Evolutionary conservation across 92 coral and sea anemone genomes (phyloP).

Genomic region (Micromussa lordhowensis): DNA sequence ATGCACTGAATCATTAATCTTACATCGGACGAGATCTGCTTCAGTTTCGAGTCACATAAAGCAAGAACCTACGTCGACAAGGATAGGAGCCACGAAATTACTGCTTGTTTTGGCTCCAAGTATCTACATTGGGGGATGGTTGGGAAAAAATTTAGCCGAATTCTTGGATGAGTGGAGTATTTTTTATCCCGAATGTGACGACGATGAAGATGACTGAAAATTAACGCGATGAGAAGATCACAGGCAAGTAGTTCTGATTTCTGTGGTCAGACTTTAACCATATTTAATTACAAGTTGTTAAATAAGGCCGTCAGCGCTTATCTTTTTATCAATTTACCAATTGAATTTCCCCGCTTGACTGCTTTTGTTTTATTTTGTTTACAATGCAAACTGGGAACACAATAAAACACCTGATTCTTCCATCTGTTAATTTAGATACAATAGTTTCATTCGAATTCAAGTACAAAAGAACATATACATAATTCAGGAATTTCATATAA

Average conservation of each 20-base stretch:
- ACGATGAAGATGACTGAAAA: constrained; percentile 76
- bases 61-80: constrained; percentile 51
- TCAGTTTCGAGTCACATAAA: constrained; percentile 41
- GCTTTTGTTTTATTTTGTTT: neutral
- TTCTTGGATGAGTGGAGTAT: constrained; percentile 92
- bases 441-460: too few species aligned
- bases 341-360: neutral
- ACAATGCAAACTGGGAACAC: neutral
- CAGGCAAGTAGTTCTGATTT: neutral
- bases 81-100: constrained; percentile 61
- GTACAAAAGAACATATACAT: too few species aligned
- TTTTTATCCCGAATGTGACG: constrained; percentile 89
- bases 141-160: constrained; percentile 77
- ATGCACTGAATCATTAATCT: neutral
- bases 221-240: too few species aligned
- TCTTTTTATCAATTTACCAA: neutral
- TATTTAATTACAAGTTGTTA: neutral
- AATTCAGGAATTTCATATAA: too few species aligned
- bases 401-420: neutral
- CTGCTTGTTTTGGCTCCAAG: constrained; percentile 63
- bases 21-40: constrained; percentile 23
- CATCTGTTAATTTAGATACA: neutral
- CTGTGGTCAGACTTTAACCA: neutral
- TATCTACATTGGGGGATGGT: constrained; percentile 77
- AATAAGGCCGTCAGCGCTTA: neutral